Evolutionary conservation across 2,797 vertebrate species (phyloP).

Genomic region (Synanceia verrucosa): DNA sequence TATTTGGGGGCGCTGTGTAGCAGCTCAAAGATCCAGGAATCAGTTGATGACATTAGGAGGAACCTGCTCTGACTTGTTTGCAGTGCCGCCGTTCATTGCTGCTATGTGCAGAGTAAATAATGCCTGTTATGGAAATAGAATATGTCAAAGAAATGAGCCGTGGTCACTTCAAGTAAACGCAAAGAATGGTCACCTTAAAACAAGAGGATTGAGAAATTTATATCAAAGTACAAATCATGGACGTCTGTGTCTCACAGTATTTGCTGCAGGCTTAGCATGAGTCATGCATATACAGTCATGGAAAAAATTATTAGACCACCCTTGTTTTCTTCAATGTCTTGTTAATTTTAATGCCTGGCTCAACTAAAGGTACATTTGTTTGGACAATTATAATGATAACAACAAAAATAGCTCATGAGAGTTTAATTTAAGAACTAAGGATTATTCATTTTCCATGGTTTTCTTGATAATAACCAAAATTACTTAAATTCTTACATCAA

Average conservation of each 20-base stretch:
- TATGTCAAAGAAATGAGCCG: not conserved
- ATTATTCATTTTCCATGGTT: too few species aligned
- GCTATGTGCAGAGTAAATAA: constrained; percentile 26
- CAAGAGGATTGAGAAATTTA: not conserved
- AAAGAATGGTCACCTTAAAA: not conserved
- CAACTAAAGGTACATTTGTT: too few species aligned
- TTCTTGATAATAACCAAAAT: too few species aligned
- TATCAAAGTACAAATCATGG: not conserved
- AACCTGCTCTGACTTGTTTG: constrained; percentile 22
- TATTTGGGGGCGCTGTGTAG: not conserved
- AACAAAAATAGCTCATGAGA: too few species aligned
- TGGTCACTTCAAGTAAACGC: not conserved
- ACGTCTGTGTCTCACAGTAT: not conserved
- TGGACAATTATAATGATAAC: too few species aligned
- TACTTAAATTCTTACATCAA: too few species aligned
- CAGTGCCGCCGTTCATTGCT: not conserved
- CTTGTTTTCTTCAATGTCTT: too few species aligned
- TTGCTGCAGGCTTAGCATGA: not conserved
- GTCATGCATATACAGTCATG: too few species aligned
- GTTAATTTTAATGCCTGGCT: too few species aligned
- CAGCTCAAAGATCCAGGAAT: not conserved
- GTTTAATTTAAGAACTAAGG: too few species aligned
- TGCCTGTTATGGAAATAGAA: not conserved
- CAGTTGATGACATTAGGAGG: not conserved
- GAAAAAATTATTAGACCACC: too few species aligned